Evolutionary conservation across 2,888 invertebrate species (phyloP).

Genomic region (Exephanes ischioxanthus): DNA sequence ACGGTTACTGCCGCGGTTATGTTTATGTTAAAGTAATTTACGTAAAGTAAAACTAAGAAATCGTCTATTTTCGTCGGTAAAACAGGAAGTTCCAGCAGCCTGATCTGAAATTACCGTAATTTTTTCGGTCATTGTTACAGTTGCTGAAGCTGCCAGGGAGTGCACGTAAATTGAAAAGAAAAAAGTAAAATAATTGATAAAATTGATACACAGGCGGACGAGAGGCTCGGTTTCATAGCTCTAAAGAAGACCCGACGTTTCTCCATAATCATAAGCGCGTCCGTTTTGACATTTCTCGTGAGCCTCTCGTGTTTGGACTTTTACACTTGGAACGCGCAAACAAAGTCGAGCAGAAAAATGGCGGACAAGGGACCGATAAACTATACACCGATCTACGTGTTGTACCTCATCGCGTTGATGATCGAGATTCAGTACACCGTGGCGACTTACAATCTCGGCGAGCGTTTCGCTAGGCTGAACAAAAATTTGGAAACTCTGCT

Average conservation of each 20-base stretch:
- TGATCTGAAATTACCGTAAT: no score
- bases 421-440: slow-evolving; percentile 88
- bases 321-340: slow-evolving; percentile 74
- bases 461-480: slow-evolving; percentile 87
- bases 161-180: not conserved
- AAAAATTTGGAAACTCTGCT: slow-evolving; percentile 85
- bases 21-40: no score
- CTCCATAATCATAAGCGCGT: slow-evolving; percentile 73
- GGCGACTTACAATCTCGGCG: slow-evolving; percentile 86
- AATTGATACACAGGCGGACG: slow-evolving; percentile 75
- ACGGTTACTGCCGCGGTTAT: no score
- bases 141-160: no score
- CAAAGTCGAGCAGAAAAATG: slow-evolving; percentile 69
- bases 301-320: slow-evolving; percentile 76
- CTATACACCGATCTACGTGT: slow-evolving; percentile 87
- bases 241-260: slow-evolving; percentile 76
- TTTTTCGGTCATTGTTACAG: no score
- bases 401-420: slow-evolving; percentile 87
- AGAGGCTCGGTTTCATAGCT: slow-evolving; percentile 74
- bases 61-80: no score
- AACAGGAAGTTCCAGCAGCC: no score
- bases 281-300: slow-evolving; percentile 73
- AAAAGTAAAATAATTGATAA: slow-evolving; percentile 1
- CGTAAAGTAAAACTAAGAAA: no score
- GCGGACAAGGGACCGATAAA: slow-evolving; percentile 83